Conservation (phyloP, 2,888 invertebrate species). For the Nudaria mundana region DNA sequence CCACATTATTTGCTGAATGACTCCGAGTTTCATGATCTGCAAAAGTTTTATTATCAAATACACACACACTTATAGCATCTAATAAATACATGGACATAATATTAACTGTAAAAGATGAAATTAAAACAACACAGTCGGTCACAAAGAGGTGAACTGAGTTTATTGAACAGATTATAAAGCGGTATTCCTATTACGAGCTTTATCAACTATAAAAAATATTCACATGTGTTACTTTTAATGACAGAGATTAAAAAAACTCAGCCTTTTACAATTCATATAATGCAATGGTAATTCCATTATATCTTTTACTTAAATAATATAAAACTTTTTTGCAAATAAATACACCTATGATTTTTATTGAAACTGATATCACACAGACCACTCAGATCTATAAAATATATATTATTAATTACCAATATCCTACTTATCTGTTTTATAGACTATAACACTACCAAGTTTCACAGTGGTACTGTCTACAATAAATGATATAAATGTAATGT, state of each 20-base stretch:
- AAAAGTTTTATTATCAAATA: constrained; percentile 17
- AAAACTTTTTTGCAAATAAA: no score
- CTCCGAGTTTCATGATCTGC: constrained; percentile 61
- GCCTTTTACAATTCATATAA: constrained; percentile 27
- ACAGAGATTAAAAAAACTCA: constrained; percentile 16
- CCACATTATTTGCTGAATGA: constrained; percentile 35
- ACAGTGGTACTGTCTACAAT: no score
- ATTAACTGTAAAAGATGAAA: not conserved
- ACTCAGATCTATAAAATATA: no score
- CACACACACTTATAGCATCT: constrained; percentile 9
- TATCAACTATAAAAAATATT: constrained; percentile 24
- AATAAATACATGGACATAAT: constrained; percentile 14
- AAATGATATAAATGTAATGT: no score
- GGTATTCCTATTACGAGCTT: constrained; percentile 15
- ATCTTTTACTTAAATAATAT: not conserved
- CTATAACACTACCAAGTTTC: no score
- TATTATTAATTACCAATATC: no score
- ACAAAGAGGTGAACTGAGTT: constrained; percentile 16
- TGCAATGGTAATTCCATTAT: constrained; percentile 28
- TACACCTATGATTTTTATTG: no score
- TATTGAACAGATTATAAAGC: constrained; percentile 15
- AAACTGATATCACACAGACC: no score
- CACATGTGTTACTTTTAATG: constrained; percentile 17
- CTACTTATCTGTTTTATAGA: no score
- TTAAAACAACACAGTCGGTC: constrained; percentile 2